These are phyloP conservation scores for Gerris lacustris DNA, from an alignment of 2,888 invertebrate genomes.

Conservation along the genomic window DNA sequence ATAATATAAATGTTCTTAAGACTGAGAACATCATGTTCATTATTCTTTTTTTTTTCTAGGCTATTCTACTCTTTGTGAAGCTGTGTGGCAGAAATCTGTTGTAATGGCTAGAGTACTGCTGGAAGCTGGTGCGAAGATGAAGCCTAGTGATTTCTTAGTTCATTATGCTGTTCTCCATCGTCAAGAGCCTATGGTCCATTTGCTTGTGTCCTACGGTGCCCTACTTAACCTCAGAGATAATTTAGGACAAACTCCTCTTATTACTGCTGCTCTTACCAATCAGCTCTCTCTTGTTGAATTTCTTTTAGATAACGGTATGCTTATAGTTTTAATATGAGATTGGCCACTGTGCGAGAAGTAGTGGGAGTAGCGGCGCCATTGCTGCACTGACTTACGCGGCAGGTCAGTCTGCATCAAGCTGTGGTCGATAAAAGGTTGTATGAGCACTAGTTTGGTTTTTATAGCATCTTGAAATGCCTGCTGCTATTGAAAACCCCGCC, in stretches of 20 bases:
- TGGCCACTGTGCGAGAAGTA: no score
- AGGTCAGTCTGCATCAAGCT: no score
- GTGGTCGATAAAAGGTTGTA: no score
- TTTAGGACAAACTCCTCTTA: constrained; percentile 55
- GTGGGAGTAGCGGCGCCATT: no score
- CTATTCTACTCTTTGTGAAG: constrained; percentile 56
- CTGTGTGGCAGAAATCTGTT: constrained; percentile 52
- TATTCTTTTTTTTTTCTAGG: constrained; percentile 38
- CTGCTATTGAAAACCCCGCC: no score
- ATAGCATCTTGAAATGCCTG: no score
- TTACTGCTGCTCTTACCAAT: constrained; percentile 45
- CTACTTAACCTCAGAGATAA: constrained; percentile 52
- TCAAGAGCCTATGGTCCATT: constrained; percentile 46
- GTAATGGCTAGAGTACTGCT: constrained; percentile 48
- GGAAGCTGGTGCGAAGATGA: constrained; percentile 52
- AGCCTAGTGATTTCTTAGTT: constrained; percentile 55
- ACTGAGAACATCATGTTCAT: no score
- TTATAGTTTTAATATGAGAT: no score
- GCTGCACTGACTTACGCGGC: no score
- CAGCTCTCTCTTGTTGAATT: constrained; percentile 43
- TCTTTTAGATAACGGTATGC: constrained; percentile 45
- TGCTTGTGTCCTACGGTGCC: constrained; percentile 46
- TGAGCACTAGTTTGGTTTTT: no score
- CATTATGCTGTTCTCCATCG: constrained; percentile 54
- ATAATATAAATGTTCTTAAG: no score